These are phyloP conservation scores for Calephelis nemesis DNA, from an alignment of 1,140 invertebrate species.

Conservation along the genomic window DNA sequence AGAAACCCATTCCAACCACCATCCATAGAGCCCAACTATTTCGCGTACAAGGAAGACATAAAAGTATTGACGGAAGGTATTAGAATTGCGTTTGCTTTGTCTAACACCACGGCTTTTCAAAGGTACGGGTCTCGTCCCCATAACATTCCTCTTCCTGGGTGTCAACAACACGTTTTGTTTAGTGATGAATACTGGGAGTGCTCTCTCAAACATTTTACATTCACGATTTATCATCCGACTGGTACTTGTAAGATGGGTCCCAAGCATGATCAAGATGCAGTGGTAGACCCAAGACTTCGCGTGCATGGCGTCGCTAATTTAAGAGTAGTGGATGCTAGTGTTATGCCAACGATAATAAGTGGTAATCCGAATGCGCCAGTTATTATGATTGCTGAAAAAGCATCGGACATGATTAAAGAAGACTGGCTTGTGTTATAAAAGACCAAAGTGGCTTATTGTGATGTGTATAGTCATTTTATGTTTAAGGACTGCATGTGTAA, in stretches of 20 bases:
- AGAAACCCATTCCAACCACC: constrained; percentile 90
- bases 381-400: constrained; percentile 91
- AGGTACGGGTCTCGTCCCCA: constrained; percentile 88
- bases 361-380: constrained; percentile 89
- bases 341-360: constrained; percentile 90
- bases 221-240: constrained; percentile 92
- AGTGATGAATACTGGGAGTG: constrained; percentile 94
- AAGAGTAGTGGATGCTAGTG: constrained; percentile 87
- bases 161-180: constrained; percentile 84
- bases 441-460: constrained; percentile 37
- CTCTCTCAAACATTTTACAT: constrained; percentile 88
- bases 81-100: constrained; percentile 88
- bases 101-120: constrained; percentile 89
- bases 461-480: constrained; percentile 43
- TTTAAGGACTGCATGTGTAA: constrained; percentile 50
- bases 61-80: constrained; percentile 89
- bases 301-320: constrained; percentile 87
- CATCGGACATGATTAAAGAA: constrained; percentile 89
- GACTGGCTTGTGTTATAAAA: constrained; percentile 82
- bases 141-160: constrained; percentile 89
- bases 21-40: constrained; percentile 95
- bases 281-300: constrained; percentile 88
- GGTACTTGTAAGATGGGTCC: constrained; percentile 94
- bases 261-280: constrained; percentile 85
- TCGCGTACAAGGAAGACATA: constrained; percentile 89